A percentile compares a stretch with the other conserved stretches of the same genome.
These are phyloP conservation scores for Pheosia gnoma DNA, from an alignment of 2,888 invertebrate species.

Conservation along the genomic window DNA sequence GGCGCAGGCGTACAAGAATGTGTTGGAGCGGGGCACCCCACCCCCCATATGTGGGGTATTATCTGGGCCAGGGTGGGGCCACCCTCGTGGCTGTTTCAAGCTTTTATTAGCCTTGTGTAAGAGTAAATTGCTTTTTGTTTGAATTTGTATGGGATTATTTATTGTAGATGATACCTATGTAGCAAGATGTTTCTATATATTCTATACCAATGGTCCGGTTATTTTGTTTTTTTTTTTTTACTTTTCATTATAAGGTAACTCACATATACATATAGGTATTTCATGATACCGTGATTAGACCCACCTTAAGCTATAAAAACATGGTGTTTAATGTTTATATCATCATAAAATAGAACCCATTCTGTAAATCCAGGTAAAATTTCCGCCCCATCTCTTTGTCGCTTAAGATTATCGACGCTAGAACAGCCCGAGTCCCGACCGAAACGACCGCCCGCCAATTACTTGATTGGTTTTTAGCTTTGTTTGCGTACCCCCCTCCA, in stretches of 20 bases:
- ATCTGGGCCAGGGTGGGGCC: conserved; percentile 42
- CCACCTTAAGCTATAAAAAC: no score
- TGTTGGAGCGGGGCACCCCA: conserved; percentile 57
- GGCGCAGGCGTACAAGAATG: conserved; percentile 77
- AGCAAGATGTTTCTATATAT: no score
- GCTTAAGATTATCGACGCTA: conserved; percentile 67
- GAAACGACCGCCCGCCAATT: conserved; percentile 53
- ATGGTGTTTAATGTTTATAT: no score
- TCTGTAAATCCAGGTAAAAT: conserved; percentile 28
- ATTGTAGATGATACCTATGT: no score
- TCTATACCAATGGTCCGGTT: no score
- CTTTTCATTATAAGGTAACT: no score
- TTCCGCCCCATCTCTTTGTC: conserved; percentile 34
- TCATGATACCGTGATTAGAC: no score
- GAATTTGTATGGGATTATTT: conserved; percentile 4
- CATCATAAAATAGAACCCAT: no score
- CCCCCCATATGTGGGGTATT: conserved; percentile 53
- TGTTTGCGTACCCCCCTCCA: conserved; percentile 49
- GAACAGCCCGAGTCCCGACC: conserved; percentile 21
- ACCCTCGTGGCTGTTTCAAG: conserved; percentile 45
- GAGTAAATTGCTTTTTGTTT: conserved; percentile 45
- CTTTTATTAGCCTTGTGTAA: conserved; percentile 41
- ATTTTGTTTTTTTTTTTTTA: no score
- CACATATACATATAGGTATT: no score
- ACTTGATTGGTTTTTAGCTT: conserved; percentile 79